A percentile compares a stretch with the other conserved stretches of the same genome.
phyloP scores from a whole-genome alignment of 1,140 invertebrate species.

The Plectrocnemia conspersa region DNA sequence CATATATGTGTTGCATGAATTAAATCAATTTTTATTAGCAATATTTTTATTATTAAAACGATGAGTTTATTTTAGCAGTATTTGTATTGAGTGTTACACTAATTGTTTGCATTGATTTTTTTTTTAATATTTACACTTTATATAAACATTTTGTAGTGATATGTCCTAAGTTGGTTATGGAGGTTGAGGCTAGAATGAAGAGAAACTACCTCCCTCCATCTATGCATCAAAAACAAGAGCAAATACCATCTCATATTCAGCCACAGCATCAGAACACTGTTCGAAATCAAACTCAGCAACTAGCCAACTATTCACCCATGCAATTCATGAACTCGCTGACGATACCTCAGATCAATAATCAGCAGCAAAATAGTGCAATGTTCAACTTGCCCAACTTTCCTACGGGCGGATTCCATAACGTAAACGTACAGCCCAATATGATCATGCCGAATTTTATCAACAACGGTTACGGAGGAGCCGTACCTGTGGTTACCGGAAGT shows the following conservation, averaged over 20 bases:
- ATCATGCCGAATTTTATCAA: slow-evolving; percentile 2
- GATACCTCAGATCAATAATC: slow-evolving; percentile 27
- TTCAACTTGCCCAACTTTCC: slow-evolving; percentile 4
- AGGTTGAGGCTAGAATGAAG: slow-evolving; percentile 85
- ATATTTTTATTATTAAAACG: no score
- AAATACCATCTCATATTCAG: background rate
- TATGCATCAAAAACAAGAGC: slow-evolving; percentile 44
- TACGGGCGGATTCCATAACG: background rate
- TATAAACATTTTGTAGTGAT: slow-evolving; percentile 58
- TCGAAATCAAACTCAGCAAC: slow-evolving; percentile 13
- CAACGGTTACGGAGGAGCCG: background rate
- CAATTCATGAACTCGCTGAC: slow-evolving; percentile 34
- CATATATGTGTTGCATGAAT: no score
- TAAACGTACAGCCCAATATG: background rate
- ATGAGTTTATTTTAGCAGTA: slow-evolving; percentile 43
- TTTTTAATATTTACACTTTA: slow-evolving; percentile 51
- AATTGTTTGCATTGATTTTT: slow-evolving; percentile 47
- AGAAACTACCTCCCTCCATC: slow-evolving; percentile 70
- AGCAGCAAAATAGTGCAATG: slow-evolving; percentile 29
- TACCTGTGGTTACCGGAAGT: background rate
- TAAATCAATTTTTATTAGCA: no score
- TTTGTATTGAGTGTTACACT: no score
- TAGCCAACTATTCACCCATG: slow-evolving; percentile 9
- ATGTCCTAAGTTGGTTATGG: slow-evolving; percentile 78
- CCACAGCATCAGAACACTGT: slow-evolving; percentile 20